phyloP scores from a whole-genome alignment of 2,113 vertebrate genomes.

The Solea solea region DNA sequence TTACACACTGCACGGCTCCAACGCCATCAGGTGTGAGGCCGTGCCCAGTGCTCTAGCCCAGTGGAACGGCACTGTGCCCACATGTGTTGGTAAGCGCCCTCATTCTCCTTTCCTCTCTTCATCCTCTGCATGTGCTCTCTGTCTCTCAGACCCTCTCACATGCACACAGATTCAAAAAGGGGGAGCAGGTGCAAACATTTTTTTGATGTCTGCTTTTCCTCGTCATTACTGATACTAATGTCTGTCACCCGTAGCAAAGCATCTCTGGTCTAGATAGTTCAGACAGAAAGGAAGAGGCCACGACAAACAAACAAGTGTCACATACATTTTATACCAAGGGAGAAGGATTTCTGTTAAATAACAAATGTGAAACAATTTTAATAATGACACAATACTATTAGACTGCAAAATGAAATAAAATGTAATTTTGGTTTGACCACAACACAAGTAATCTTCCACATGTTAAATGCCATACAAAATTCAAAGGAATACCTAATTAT shows the following conservation, averaged over 20 bases:
- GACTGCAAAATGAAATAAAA: too few species aligned
- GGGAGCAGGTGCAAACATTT: conserved; percentile 44
- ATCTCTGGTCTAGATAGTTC: conserved; percentile 36
- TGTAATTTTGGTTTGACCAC: too few species aligned
- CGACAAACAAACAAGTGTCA: conserved; percentile 21
- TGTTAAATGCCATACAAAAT: too few species aligned
- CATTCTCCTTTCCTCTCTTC: conserved; percentile 2
- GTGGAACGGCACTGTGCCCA: conserved; percentile 97
- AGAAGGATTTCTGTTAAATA: conserved; percentile 11
- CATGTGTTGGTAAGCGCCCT: conserved; percentile 90
- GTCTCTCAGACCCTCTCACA: background rate
- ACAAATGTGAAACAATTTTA: conserved; percentile 9
- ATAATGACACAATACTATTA: too few species aligned
- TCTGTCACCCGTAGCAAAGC: conserved; percentile 34
- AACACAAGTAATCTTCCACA: too few species aligned
- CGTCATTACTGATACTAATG: conserved; percentile 42
- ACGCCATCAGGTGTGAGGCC: conserved; percentile 92
- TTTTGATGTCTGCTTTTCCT: conserved; percentile 26
- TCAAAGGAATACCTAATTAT: too few species aligned
- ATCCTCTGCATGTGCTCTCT: background rate
- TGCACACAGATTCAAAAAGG: conserved; percentile 15
- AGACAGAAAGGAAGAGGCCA: conserved; percentile 21
- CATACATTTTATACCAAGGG: conserved; percentile 7
- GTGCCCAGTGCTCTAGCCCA: conserved; percentile 94
- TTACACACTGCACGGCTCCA: conserved; percentile 91